Evolutionary conservation across 2,113 vertebrate genomes (phyloP).

Genomic region (Pluvialis apricaria): DNA sequence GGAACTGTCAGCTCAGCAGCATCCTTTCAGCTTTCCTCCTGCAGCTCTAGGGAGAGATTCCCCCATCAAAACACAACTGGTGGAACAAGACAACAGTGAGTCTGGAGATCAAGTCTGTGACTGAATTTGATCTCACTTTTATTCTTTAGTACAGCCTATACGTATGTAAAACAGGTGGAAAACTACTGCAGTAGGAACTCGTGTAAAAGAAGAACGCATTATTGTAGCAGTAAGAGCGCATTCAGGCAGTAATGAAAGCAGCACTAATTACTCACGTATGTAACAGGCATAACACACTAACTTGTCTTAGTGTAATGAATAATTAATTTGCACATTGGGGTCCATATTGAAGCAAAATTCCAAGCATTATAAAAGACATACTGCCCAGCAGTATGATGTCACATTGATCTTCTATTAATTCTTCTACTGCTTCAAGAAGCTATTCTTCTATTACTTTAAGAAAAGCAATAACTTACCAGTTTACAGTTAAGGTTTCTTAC

Average conservation of each 20-base stretch:
- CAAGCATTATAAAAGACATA: neutral
- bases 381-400: neutral
- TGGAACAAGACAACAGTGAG: neutral
- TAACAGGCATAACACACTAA: neutral
- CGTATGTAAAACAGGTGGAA: accelerated
- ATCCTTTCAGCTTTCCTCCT: neutral
- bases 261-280: neutral
- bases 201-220: neutral
- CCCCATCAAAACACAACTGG: neutral
- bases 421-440: neutral
- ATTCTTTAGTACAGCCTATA: neutral
- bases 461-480: neutral
- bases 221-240: accelerated
- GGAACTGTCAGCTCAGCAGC: neutral
- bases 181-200: neutral
- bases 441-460: neutral
- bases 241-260: neutral
- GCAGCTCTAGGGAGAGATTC: too few relatives aligned
- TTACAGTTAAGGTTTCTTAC: neutral
- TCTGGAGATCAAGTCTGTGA: neutral
- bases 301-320: neutral
- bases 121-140: neutral
- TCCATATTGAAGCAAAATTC: neutral
- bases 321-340: neutral
- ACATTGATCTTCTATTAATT: neutral